Base-by-base conservation (phyloP, 2,888 invertebrate species). In the Eupelmus urozonus region DNA sequence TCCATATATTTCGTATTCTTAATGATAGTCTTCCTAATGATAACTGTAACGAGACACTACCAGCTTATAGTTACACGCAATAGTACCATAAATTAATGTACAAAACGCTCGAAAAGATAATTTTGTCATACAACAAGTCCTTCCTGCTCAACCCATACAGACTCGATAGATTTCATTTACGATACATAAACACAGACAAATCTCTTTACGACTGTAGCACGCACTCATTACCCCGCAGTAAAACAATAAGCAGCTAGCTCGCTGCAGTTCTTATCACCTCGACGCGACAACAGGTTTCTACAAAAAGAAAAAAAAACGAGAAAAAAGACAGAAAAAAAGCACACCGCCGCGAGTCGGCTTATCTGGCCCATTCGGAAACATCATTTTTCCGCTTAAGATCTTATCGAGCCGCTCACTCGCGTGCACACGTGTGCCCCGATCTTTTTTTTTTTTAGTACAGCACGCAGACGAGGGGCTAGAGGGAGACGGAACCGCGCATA, bases 311-410 rank as follows among this genome's bases (percentile, higher is more conserved):
- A 69, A 57, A 55, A 76, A 80, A 76, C 70, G 55, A 40, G 1
- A 57, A n/a, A 57, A 25, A 18, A 49, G 60, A 55, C 53, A 34
- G 23, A 51, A 42, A 67, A 57, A 57, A 73, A 16, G 27, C 55
- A 65, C 53, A 69, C 53, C n/a, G 4, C 20, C 65, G 65, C 72
- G 78, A 78, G 78, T 78, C 74, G 65, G 76, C 63, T 72, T 79
- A 79, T 79, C 78, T 23, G 7, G 7, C 27, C 59, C 63, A 60
- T 57, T 76, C 63, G 79, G 76, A 79, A 76, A 72, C 76, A 76
- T 79, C 76, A 79, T 76, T 79, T 79, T 79, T 79, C 79, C 79
- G 79, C 76, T 67, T 45, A 72, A 73, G 79, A 79, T 79, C 67
- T 73, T 79, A 81, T 80, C 79, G 51, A 71, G 67, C 66, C 55